Evolutionary conservation across 1,140 invertebrate genomes (phyloP).

Genomic region (Cephus cinctus): DNA sequence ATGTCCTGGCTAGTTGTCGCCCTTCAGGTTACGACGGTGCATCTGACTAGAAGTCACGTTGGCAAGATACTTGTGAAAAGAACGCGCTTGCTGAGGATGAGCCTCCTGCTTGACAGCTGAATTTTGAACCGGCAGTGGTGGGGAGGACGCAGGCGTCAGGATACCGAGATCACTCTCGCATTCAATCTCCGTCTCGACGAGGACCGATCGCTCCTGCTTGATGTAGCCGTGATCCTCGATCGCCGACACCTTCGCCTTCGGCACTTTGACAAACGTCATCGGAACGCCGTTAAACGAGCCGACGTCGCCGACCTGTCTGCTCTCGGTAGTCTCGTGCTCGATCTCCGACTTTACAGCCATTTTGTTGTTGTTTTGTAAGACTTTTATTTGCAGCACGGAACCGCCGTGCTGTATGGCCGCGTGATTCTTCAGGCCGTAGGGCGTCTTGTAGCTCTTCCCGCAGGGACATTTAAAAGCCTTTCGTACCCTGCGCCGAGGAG

Average conservation of each 20-base stretch:
- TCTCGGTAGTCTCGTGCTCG: conserved; percentile 17
- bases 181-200: conserved; percentile 13
- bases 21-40: conserved; percentile 15
- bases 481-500: conserved; percentile 63
- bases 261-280: conserved; percentile 30
- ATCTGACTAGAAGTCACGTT: conserved; percentile 10
- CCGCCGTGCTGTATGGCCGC: conserved; percentile 60
- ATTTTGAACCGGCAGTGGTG: conserved; percentile 31
- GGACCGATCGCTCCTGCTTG: conserved; percentile 19
- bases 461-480: conserved; percentile 79
- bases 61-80: conserved; percentile 30
- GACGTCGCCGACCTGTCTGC: too few relatives aligned
- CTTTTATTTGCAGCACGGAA: conserved; percentile 20
- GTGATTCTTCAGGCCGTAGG: conserved; percentile 74
- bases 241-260: conserved; percentile 39
- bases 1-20: conserved; percentile 19
- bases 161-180: conserved; percentile 48
- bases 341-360: conserved; percentile 9
- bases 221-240: conserved; percentile 47
- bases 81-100: conserved; percentile 17
- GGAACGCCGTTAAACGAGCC: too few relatives aligned
- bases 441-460: conserved; percentile 80
- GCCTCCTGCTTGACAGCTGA: conserved; percentile 18
- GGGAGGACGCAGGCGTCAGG: conserved; percentile 58
- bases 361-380: conserved; percentile 11